Evolutionary conservation across 2,113 vertebrate species (phyloP).

Genomic region (Megalops atlanticus): DNA sequence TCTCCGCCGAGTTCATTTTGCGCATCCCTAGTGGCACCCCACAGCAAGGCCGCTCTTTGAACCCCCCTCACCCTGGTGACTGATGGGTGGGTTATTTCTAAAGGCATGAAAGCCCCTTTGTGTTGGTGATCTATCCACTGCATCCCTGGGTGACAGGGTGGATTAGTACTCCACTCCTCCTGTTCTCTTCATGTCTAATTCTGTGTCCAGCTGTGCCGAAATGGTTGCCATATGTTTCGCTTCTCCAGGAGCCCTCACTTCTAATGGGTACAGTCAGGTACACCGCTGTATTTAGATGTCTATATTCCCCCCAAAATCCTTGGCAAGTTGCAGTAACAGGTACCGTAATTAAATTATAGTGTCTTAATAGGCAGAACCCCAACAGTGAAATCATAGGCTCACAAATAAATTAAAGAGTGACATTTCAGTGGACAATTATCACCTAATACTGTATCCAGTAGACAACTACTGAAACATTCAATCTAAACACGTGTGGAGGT

Average conservation of each 20-base stretch:
- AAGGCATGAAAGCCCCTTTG: neutral
- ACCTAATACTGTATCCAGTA: neutral
- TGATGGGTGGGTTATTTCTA: slow-evolving; percentile 8
- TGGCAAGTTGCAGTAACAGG: neutral
- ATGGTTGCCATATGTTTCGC: too few relatives aligned
- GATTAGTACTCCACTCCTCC: neutral
- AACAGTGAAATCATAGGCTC: neutral
- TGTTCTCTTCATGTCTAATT: neutral
- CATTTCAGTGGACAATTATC: neutral
- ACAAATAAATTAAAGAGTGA: neutral
- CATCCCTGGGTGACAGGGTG: neutral
- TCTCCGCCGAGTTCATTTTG: neutral
- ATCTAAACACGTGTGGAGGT: neutral
- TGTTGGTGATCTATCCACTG: neutral
- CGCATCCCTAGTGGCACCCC: neutral
- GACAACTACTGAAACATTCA: neutral
- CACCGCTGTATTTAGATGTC: neutral
- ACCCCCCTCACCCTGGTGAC: neutral
- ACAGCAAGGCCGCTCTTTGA: neutral
- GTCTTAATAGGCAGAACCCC: neutral
- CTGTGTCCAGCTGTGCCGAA: too few relatives aligned
- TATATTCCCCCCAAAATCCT: neutral
- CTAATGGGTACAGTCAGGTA: too few relatives aligned
- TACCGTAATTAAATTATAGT: neutral
- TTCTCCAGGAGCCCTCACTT: too few relatives aligned